Conservation (phyloP, 2,113 vertebrate species). For the Corythoichthys intestinalis region DNA sequence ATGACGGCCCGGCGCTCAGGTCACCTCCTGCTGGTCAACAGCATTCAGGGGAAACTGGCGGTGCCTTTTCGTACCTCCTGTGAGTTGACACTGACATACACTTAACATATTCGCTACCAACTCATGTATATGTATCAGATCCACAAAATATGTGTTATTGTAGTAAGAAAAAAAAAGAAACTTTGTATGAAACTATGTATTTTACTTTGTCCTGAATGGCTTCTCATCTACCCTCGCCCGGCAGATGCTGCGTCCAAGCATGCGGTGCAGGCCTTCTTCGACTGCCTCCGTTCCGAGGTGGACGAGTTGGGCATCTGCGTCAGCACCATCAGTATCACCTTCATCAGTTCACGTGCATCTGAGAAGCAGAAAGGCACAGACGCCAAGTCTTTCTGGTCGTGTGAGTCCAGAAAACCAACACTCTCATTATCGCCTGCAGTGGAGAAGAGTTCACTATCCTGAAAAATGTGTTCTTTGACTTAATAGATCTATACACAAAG, state of each 20-base stretch:
- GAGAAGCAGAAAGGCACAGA: slow-evolving; percentile 18
- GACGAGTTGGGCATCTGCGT: slow-evolving; percentile 86
- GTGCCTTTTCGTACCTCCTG: slow-evolving; percentile 88
- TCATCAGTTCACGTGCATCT: slow-evolving; percentile 69
- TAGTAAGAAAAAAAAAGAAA: too few species aligned
- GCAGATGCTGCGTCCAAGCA: slow-evolving; percentile 94
- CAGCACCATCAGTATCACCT: slow-evolving; percentile 88
- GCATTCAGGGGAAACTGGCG: slow-evolving; percentile 87
- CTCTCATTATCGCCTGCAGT: too few species aligned
- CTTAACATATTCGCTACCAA: not conserved
- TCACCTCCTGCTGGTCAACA: slow-evolving; percentile 87
- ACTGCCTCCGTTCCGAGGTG: slow-evolving; percentile 89
- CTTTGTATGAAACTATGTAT: not conserved
- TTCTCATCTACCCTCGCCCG: not conserved
- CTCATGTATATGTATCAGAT: too few species aligned
- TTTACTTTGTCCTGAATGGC: not conserved
- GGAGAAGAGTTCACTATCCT: too few species aligned
- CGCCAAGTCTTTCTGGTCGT: slow-evolving; percentile 49
- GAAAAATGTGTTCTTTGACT: not conserved
- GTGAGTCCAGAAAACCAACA: slow-evolving; percentile 40
- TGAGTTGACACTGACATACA: slow-evolving; percentile 66
- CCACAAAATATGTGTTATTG: too few species aligned
- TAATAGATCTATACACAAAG: slow-evolving; percentile 80
- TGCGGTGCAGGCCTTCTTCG: slow-evolving; percentile 89
- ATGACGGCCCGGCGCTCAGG: slow-evolving; percentile 90